phyloP scores from a whole-genome alignment of 2,797 vertebrate genomes.

The Schizothorax lantsangensis region DNA sequence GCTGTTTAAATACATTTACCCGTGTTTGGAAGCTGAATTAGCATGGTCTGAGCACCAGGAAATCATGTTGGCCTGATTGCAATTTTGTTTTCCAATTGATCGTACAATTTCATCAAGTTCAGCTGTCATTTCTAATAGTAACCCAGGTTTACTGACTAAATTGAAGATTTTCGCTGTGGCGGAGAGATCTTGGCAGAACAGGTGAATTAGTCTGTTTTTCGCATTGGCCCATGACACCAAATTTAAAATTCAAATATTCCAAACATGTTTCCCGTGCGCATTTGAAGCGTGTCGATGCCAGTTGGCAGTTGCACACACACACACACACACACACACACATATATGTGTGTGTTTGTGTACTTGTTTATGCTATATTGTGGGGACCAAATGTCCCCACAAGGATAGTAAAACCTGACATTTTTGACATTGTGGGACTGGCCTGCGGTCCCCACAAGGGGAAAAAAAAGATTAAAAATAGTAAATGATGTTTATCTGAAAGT shows the following conservation, averaged over 20 bases:
- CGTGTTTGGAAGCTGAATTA: slow-evolving; percentile 94
- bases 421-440: too few relatives aligned
- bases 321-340: not conserved
- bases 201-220: slow-evolving; percentile 66
- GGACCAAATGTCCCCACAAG: too few relatives aligned
- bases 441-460: too few relatives aligned
- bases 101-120: slow-evolving; percentile 99
- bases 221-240: slow-evolving; percentile 44
- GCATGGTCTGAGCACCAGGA: slow-evolving; percentile 92
- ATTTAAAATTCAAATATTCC: slow-evolving; percentile 51
- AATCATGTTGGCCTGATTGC: slow-evolving; percentile 97
- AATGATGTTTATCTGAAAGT: too few relatives aligned
- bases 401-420: too few relatives aligned
- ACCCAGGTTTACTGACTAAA: slow-evolving; percentile 92
- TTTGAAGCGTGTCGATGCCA: slow-evolving; percentile 45
- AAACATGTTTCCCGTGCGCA: slow-evolving; percentile 25
- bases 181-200: slow-evolving; percentile 77
- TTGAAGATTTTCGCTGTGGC: slow-evolving; percentile 86
- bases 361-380: too few relatives aligned
- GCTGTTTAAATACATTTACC: slow-evolving; percentile 99
- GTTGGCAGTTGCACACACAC: slow-evolving; percentile 6
- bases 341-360: too few relatives aligned
- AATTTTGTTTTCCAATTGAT: slow-evolving; percentile 99
- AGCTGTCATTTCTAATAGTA: slow-evolving; percentile 99
- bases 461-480: too few relatives aligned